Evolutionary conservation across 1,140 invertebrate genomes (phyloP), one percentile per base, ranked within the genome.

Genomic region (Lordiphosa collinella): DNA sequence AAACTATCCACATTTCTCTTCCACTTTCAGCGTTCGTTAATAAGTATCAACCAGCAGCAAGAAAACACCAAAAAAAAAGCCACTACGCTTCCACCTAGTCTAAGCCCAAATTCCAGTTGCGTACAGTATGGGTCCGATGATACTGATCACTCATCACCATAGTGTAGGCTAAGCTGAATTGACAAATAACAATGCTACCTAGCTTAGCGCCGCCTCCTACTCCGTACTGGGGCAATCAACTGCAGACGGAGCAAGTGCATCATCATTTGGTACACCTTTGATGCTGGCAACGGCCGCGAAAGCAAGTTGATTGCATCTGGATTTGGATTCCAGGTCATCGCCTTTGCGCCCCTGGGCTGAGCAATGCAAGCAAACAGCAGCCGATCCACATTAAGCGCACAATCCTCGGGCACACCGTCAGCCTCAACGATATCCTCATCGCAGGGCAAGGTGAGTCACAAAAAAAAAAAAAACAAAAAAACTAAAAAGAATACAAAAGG

Each of bases 331-430:
- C 41, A 12, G 38, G 14, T 46, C 51, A 35, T 48, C 37, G 61
- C 60, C 61, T 63, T 58, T 63, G 67, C 47, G 47, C 58, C 66
- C 36, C 40, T 49, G 65, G 51, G 44, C 44, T 73, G 79, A 61
- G 86, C 66, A 62, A 88, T 88, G 86, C 86, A 88, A 86, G 80
- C 73, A 58, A 88, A 88, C 50, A 87, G 69, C 79, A 88, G 76
- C 54, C 73, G 86, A 50, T 86, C 86, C 36, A 85, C 86, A 43
- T 57, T 88, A 72, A 82, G 79, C 69, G 86, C 86, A 84, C 86
- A 87, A 88, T 87, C 86, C 68, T 88, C 86, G 67, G 86, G 85
- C 65, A 88, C 86, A 63, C 86, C 86, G 60, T 88, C 86, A 58
- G 76, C 86, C 63, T 88, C 86, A 65, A 87, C 86, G 48, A 87